A percentile compares a stretch with the other conserved stretches of the same genome.
Conservation (phyloP, 2,888 invertebrate species). For the Griposia aprilina region DNA sequence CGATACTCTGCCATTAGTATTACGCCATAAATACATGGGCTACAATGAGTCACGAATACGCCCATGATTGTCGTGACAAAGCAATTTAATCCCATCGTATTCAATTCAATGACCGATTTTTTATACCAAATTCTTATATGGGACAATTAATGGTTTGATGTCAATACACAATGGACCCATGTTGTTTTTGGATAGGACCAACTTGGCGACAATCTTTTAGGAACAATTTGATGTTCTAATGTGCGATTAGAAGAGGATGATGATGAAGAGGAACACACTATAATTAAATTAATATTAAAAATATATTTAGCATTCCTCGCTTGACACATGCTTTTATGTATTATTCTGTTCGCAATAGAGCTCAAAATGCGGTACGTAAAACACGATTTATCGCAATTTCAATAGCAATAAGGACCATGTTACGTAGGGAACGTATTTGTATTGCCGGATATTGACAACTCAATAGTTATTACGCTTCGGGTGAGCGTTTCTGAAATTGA, state of each 20-base stretch:
- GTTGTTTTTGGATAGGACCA: conserved; percentile 13
- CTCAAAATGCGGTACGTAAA: conserved; percentile 15
- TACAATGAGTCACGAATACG: conserved; percentile 44
- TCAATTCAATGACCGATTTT: conserved; percentile 48
- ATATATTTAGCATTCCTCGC: neutral
- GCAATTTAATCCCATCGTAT: conserved; percentile 49
- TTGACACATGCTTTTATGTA: neutral
- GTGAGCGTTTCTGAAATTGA: conserved; percentile 48
- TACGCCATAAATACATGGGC: conserved; percentile 28
- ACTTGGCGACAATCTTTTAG: neutral
- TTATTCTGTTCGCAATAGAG: conserved; percentile 3
- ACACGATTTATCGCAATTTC: conserved; percentile 32
- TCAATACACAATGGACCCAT: conserved; percentile 22
- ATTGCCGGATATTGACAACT: conserved; percentile 53
- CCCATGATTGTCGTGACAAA: conserved; percentile 48
- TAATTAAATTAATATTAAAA: conserved; percentile 7
- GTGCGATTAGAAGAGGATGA: neutral
- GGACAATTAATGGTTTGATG: conserved; percentile 40
- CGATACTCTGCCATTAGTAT: conserved; percentile 31
- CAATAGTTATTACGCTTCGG: conserved; percentile 49
- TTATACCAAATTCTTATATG: conserved; percentile 47
- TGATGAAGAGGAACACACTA: no score
- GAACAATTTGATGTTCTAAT: conserved; percentile 14
- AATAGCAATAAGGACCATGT: conserved; percentile 19
- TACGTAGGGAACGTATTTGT: conserved; percentile 44